Percentiles rank a stretch among this genome's conserved stretches.
Evolutionary conservation across 2,888 invertebrate species (phyloP).

Genomic region (Eupithecia dodoneata): DNA sequence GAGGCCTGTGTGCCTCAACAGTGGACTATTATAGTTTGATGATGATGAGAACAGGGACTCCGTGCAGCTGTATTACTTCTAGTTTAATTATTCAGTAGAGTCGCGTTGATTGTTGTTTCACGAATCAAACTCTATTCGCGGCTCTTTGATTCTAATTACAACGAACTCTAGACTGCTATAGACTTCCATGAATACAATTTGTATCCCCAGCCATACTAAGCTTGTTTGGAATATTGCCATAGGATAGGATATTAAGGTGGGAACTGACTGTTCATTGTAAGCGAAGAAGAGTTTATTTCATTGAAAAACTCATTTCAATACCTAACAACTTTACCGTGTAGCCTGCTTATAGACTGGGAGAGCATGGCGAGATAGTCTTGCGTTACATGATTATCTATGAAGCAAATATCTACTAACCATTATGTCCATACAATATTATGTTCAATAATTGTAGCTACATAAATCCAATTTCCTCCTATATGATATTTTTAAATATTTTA

Average conservation of each 20-base stretch:
- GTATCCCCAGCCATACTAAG: not conserved
- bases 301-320: constrained; percentile 3
- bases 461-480: no score
- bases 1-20: no score
- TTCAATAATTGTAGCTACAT: no score
- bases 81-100: not conserved
- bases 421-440: not conserved
- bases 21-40: no score
- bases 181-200: not conserved
- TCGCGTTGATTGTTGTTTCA: constrained; percentile 18
- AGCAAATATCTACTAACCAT: not conserved
- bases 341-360: not conserved
- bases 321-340: not conserved
- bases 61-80: not conserved
- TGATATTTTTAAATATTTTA: no score
- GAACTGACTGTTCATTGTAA: not conserved
- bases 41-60: not conserved
- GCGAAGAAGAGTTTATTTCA: not conserved
- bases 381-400: not conserved
- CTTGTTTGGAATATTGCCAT: not conserved
- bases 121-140: constrained; percentile 25
- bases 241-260: not conserved
- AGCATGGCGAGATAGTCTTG: not conserved
- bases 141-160: constrained; percentile 17
- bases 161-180: not conserved